Evolutionary conservation across 2,888 invertebrate genomes (phyloP), one percentile per base, ranked within the genome.

Genomic region (Pachymerium ferrugineum): DNA sequence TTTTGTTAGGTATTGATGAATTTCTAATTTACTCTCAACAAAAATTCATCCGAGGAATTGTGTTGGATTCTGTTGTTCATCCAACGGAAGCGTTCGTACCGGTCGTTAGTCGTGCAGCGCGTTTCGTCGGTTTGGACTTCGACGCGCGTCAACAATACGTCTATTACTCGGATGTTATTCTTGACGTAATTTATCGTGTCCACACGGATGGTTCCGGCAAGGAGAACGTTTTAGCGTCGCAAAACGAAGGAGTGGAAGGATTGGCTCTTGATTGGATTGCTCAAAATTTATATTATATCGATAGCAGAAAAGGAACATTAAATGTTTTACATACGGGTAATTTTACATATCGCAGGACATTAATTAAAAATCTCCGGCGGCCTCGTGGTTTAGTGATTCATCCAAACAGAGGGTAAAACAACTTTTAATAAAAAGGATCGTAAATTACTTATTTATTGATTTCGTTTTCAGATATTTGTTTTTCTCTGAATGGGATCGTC

Each of bases 381-480:
- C 98, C 97, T 0, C 87, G 97, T 79, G 97, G 97, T 4, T 95
- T 99, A 75, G 97, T 96, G 0, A 94, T 97, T 0, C 97, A 98
- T 84, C 98, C 98, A 0, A 95, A 95, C 81, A 90, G 90, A 80
- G 97, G 97, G 78, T 86, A 77, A 78, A 80, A 54, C 12, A 12
- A 54, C n/a, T n/a, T n/a, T n/a, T n/a, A 38, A 28, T 28, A 19
- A 12, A 38, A 38, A 38, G 12, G 12, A 38, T 38, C 12, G 38
- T n/a, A n/a, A n/a, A n/a, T n/a, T n/a, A n/a, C n/a, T n/a, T n/a
- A n/a, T n/a, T n/a, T 38, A 38, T 38, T 38, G 14, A 38, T 74
- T 73, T 35, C 38, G 33, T 30, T 8, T 5, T 25, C 76, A 85
- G 85, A 42, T 94, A 86, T 79, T 90, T 97, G 71, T 97, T 96